Evolutionary conservation across 1,140 invertebrate species (phyloP), one percentile per base, ranked within the genome.

Genomic region (Penaeus japonicus): DNA sequence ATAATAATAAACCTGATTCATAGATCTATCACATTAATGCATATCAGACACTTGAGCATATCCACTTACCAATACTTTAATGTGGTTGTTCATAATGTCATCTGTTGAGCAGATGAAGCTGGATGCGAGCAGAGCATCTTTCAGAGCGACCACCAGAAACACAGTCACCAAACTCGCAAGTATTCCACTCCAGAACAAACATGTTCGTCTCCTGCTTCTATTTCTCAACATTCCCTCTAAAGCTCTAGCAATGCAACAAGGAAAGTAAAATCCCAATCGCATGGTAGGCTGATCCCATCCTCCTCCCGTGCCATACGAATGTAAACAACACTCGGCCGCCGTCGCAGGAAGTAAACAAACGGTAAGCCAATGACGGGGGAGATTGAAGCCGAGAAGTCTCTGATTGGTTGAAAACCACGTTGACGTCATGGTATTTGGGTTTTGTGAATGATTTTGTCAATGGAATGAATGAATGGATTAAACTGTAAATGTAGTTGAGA

Each of bases 61-160:
- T 2, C 2, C 4, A 27, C 85, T 39, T 24, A 87, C 85, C 75
- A 87, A 27, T 18, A 35, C 4, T 27, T 30, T 87, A 24, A 87
- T 81, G n/a, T 87, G 85, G 18, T 87, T 79, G n/a, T 53, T 79
- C n/a, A 87, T 39, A 27, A 87, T 77, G n/a, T 87, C 55, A 27
- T 32, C 12, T 4, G 77, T 81, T 35, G 85, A 57, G 27, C 85
- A 87, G n/a, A 87, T 79, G 59, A 87, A 59, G 27, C 57, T 57
- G 2, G 85, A 80, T 4, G 77, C 85, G 4, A 87, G 73, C 4
- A 87, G 57, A 35, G 62, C 39, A 27, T 87, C 77, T 27, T 78
- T 87, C 35, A 87, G 30, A 54, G 78, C 57, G n/a, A 70, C 30
- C 57, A 87, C 57, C 20, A 35, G 12, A 2, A 87, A n/a, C 55